Evolutionary conservation across 2,113 vertebrate genomes (phyloP), one percentile per base, ranked within the genome.

Genomic region (Psilopsiagon aurifrons): DNA sequence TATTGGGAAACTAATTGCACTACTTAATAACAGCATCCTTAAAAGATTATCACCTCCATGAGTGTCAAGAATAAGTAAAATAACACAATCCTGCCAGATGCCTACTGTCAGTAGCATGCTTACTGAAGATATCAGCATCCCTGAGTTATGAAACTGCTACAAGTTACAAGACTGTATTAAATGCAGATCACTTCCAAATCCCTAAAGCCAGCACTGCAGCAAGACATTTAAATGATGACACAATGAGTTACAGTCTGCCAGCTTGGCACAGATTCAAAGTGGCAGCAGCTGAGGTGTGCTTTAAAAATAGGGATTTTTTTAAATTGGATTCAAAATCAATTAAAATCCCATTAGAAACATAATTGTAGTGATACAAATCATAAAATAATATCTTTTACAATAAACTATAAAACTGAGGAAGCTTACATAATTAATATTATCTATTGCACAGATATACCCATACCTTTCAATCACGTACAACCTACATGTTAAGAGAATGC

Each of bases 241-340:
- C 49, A 63, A 68, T 82, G 94, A 96, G 91, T 95, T 96, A 91
- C 63, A 94, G 75, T 80, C 88, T 92, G 90, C 95, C 89, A 96
- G 39, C 66, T 73, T 97, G 94, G 91, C 83, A 25, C 90, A 81
- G 83, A 91, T 96, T 97, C 94, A 85, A 77, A 97, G 97, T 84
- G 75, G 91, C 71, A 95, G 86, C 86, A 93, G 90, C 94, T 97
- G 92, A 98, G 93, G 96, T 95, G 89, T 95, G 83, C 80, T 98
- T 98, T 98, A 97, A 98, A 97, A 97, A 96, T 87, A 97, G 91
- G 57, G 80, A 96, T 95, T 96, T 96, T 97, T 96, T 15, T 8
- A 33, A 97, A 98, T 95, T 97, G 96, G 91, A 97, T 98, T 97
- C 68, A 93, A 97, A 98, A 98, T 98, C 97, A 97, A 98, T 98